Percentiles rank a stretch among this genome's conserved stretches.
Evolutionary conservation across 2,888 invertebrate genomes (phyloP).

Genomic region (Harpalus rubripes): DNA sequence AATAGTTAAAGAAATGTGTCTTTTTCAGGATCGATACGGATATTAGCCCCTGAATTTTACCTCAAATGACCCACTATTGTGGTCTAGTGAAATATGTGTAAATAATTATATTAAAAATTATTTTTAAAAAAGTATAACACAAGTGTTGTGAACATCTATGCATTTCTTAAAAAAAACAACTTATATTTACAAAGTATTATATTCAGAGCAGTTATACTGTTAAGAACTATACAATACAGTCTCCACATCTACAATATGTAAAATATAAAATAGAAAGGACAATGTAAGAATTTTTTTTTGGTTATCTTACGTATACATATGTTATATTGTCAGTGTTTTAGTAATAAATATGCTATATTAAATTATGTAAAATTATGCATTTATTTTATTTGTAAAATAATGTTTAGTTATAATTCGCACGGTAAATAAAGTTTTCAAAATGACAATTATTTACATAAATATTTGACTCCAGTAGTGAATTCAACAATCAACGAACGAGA

Average conservation of each 20-base stretch:
- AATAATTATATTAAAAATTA: conserved; percentile 54
- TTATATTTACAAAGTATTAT: conserved; percentile 49
- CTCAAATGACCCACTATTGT: conserved; percentile 43
- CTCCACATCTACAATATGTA: conserved; percentile 58
- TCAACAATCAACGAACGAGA: background rate
- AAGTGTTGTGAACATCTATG: conserved; percentile 69
- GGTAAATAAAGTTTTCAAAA: conserved; percentile 24
- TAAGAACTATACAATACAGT: conserved; percentile 41
- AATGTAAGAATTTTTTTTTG: conserved; percentile 44
- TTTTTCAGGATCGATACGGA: conserved; percentile 73
- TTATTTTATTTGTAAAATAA: conserved; percentile 39
- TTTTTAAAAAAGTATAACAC: conserved; percentile 52
- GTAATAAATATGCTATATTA: conserved; percentile 65
- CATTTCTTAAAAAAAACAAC: conserved; percentile 38
- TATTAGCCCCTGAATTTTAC: conserved; percentile 70
- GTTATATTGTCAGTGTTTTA: conserved; percentile 59
- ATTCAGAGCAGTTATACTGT: conserved; percentile 45
- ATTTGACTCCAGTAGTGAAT: background rate
- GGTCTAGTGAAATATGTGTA: conserved; percentile 68
- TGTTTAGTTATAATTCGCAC: conserved; percentile 24
- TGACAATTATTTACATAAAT: background rate
- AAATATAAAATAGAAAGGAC: conserved; percentile 48
- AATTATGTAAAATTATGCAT: conserved; percentile 47
- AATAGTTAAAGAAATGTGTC: conserved; percentile 10
- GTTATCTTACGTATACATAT: conserved; percentile 35